phyloP scores from a whole-genome alignment of 37 sponge, comb jelly and placozoan genomes.

The Crambe crambe region DNA sequence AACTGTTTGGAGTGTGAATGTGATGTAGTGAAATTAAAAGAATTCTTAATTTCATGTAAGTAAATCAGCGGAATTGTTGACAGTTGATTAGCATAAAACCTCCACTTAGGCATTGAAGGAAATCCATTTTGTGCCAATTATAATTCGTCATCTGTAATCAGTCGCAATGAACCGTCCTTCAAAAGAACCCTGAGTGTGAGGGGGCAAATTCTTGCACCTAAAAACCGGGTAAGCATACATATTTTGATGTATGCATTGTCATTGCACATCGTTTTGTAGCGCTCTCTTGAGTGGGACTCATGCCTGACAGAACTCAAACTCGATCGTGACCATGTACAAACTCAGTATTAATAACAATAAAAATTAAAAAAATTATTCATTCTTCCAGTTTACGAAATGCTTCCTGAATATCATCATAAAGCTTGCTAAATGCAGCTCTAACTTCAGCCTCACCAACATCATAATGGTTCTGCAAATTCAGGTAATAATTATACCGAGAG shows the following conservation, averaged over 20 bases:
- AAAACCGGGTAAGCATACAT: not conserved
- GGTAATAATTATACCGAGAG: not conserved
- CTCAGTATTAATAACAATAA: not conserved
- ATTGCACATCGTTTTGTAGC: not conserved
- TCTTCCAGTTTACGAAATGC: conserved; percentile 94
- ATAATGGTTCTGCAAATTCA: conserved; percentile 55
- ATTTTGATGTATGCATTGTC: no score
- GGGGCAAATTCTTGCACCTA: conserved; percentile 12
- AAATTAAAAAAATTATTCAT: no score
- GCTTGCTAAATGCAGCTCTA: conserved; percentile 69
- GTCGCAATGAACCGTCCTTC: not conserved
- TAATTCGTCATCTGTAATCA: not conserved
- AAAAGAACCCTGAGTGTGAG: conserved; percentile 36
- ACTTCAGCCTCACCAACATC: conserved; percentile 84
- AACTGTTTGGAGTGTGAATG: conserved; percentile 40
- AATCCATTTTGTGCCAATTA: conserved; percentile 21
- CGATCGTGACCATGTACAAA: not conserved
- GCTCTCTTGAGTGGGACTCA: conserved; percentile 9
- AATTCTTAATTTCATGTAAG: conserved; percentile 42
- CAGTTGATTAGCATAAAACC: no score
- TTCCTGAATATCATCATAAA: conserved; percentile 87
- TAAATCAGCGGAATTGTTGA: not conserved
- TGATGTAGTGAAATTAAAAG: conserved; percentile 25
- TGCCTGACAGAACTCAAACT: not conserved
- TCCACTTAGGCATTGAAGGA: conserved; percentile 41